A percentile compares a stretch with the other conserved stretches of the same genome.
Evolutionary conservation across 2,797 vertebrate species (phyloP).

Genomic region (Gadopsis marmoratus): DNA sequence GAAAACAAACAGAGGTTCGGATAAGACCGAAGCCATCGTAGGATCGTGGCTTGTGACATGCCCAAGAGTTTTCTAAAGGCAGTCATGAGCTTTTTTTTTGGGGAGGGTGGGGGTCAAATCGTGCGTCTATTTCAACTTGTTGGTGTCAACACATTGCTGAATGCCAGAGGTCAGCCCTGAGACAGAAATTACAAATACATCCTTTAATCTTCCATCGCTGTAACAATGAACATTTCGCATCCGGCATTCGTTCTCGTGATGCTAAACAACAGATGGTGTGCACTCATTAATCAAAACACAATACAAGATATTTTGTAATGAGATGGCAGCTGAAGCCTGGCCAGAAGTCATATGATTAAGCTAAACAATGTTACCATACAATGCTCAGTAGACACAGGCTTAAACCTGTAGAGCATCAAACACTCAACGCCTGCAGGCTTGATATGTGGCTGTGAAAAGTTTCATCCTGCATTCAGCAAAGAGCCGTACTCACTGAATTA

Average conservation of each 20-base stretch:
- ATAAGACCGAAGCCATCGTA: background rate
- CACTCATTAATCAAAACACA: slow-evolving; percentile 34
- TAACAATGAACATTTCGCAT: slow-evolving; percentile 35
- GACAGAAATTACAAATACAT: slow-evolving; percentile 38
- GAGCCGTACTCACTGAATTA: background rate
- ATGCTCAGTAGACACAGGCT: slow-evolving; percentile 10
- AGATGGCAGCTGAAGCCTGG: slow-evolving; percentile 41
- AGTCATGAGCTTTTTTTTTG: background rate
- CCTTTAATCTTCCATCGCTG: slow-evolving; percentile 23
- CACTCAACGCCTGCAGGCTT: background rate
- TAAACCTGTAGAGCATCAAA: slow-evolving; percentile 20
- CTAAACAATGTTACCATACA: slow-evolving; percentile 5
- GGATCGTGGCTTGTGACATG: background rate
- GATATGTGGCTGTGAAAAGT: background rate
- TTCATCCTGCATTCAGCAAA: background rate
- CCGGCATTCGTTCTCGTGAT: slow-evolving; percentile 29
- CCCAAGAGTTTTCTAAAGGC: slow-evolving; percentile 9
- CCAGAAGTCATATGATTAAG: slow-evolving; percentile 32
- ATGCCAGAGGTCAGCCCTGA: slow-evolving; percentile 27
- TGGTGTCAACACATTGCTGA: slow-evolving; percentile 29
- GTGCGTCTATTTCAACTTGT: slow-evolving; percentile 22
- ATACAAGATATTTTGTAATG: slow-evolving; percentile 34
- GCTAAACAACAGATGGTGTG: slow-evolving; percentile 57
- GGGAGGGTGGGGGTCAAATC: background rate
- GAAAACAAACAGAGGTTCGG: slow-evolving; percentile 6